phyloP scores from a whole-genome alignment of 1,140 invertebrate species.

The Microvelia longipes region DNA sequence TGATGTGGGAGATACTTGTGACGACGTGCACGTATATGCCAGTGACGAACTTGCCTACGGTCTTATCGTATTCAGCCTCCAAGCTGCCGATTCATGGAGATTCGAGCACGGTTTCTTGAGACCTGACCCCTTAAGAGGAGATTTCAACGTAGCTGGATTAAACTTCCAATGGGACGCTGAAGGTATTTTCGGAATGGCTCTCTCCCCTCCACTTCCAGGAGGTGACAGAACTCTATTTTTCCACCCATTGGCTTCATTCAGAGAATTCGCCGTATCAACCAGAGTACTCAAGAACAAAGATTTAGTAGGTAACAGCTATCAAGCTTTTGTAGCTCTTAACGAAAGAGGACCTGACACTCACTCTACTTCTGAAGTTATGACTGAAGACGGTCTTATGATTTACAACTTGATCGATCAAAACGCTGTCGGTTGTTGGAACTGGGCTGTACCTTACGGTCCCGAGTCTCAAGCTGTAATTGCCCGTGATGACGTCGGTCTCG shows the following conservation, averaged over 20 bases:
- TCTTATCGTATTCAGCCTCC: conserved; percentile 58
- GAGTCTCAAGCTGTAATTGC: conserved; percentile 41
- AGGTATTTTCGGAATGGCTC: conserved; percentile 61
- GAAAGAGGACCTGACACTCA: conserved; percentile 47
- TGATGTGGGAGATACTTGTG: conserved; percentile 53
- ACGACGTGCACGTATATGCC: conserved; percentile 62
- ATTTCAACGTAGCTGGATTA: conserved; percentile 58
- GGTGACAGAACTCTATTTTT: conserved; percentile 56
- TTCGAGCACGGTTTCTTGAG: conserved; percentile 54
- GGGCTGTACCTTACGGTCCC: conserved; percentile 37
- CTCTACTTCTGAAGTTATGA: conserved; percentile 53
- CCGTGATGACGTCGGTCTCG: conserved; percentile 51
- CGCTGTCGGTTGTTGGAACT: conserved; percentile 65
- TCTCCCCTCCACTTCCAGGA: conserved; percentile 44
- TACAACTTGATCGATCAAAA: conserved; percentile 64
- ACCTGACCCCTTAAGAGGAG: conserved; percentile 58
- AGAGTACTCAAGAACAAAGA: conserved; percentile 42
- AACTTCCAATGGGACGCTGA: conserved; percentile 71
- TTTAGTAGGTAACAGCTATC: conserved; percentile 36
- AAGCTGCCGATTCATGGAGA: conserved; percentile 57
- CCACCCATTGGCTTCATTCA: conserved; percentile 54
- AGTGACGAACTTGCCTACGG: conserved; percentile 68
- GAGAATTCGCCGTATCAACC: conserved; percentile 62
- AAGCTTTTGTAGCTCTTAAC: conserved; percentile 47
- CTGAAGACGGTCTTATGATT: conserved; percentile 51